A percentile compares a stretch with the other conserved stretches of the same genome.
phyloP scores from a whole-genome alignment of 2,888 invertebrate genomes.

The Beris morrisii region DNA sequence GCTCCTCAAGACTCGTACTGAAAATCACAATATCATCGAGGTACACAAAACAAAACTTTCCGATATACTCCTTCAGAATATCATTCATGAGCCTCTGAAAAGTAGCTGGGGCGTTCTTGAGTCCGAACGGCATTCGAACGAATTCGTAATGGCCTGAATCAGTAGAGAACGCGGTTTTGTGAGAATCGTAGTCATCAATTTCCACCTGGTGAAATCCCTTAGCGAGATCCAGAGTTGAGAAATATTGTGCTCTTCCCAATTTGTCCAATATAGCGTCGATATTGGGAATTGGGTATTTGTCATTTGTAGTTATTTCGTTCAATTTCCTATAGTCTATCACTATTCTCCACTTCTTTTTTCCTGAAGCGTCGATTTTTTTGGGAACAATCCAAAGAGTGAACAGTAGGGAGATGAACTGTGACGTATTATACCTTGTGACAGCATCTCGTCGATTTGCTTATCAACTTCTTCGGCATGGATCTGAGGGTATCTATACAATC shows the following conservation, averaged over 20 bases:
- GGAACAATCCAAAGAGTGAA: conserved; percentile 20
- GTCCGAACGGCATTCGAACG: background rate
- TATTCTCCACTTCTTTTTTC: conserved; percentile 2
- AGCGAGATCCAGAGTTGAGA: too few relatives aligned
- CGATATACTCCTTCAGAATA: background rate
- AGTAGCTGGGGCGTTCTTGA: background rate
- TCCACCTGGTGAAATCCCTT: too few relatives aligned
- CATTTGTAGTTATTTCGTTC: conserved; percentile 2
- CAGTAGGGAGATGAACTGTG: conserved; percentile 8
- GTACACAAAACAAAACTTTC: background rate
- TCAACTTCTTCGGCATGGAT: conserved; percentile 1
- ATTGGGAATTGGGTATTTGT: conserved; percentile 10
- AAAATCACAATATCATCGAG: background rate
- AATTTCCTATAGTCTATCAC: conserved; percentile 11
- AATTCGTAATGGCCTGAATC: background rate
- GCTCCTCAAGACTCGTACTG: background rate
- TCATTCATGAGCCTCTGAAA: background rate
- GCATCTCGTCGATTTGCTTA: background rate
- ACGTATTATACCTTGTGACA: background rate
- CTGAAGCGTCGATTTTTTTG: conserved; percentile 6
- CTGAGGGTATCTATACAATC: conserved; percentile 4
- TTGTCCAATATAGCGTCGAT: conserved; percentile 31
- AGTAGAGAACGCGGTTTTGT: background rate
- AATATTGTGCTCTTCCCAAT: conserved; percentile 14
- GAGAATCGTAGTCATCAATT: too few relatives aligned